Base-by-base conservation (phyloP, 2,113 vertebrate species). In the Oryzias woworae region DNA sequence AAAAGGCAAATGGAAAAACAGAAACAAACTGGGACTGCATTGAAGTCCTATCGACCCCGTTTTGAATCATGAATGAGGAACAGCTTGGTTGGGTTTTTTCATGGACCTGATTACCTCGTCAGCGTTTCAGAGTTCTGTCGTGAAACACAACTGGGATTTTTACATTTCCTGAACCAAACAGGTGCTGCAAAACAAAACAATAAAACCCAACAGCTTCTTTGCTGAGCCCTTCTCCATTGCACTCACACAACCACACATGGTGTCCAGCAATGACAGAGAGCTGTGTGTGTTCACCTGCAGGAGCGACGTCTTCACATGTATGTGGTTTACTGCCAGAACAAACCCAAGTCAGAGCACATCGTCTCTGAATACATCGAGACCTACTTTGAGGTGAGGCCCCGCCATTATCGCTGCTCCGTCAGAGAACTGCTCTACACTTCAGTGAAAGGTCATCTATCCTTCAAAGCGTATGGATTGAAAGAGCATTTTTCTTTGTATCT, bases 281-380 rank as follows among this genome's bases (percentile, higher is more conserved):
- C 51, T 28, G 31, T 28, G 51, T n/a, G 7, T 58, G 5, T 26
- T 48, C 28, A 31, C 69, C 66, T 76, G 6, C 88, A 96, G 94
- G 95, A 96, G 55, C 91, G 94, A 16, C 89, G 95, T 69, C 92
- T 96, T 71, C 95, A 96, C 78, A 96, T 96, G 95, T 96, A 96
- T 4, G 95, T 96, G 57, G 92, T 96, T 60, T 96, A 96, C 88
- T 96, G 95, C 84, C 95, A 96, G 89, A 96, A 96, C 88, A 96
- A 95, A 83, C 95, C 95, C 73, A 95, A 94, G 88, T 96, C 94
- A 1, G 95, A 96, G 78, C 92, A 95, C 28, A 89, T 96, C 17
- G 93, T 96, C 62, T 96, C 95, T 0, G 94, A 96, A 74, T 95
- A 92, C 81, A 95, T 95, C 23, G 94, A 96, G 76, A 93, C 88